phyloP scores from a whole-genome alignment of 2,113 vertebrate species.

The Eretmochelys imbricata region DNA sequence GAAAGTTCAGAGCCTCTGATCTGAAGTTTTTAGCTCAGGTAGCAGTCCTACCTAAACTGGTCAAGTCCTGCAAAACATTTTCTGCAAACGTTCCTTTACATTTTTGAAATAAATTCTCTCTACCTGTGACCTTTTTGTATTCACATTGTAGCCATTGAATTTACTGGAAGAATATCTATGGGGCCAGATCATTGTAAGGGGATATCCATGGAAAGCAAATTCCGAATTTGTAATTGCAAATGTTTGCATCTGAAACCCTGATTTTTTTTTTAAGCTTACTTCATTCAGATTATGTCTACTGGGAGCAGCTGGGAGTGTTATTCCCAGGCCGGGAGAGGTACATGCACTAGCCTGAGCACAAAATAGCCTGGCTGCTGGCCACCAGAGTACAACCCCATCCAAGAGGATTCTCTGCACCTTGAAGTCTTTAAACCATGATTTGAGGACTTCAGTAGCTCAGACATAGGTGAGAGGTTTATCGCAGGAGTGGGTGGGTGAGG shows the following conservation, averaged over 20 bases:
- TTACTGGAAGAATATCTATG: neutral
- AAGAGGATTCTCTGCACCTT: neutral
- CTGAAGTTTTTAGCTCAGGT: neutral
- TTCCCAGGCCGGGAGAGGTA: neutral
- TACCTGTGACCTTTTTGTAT: neutral
- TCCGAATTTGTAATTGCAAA: neutral
- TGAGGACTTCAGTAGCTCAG: no score
- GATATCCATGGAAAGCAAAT: neutral
- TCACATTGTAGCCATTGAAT: neutral
- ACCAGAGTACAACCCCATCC: neutral
- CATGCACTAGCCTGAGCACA: neutral
- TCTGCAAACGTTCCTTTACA: neutral
- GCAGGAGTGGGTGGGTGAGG: no score
- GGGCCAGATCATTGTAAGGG: neutral
- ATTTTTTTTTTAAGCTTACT: neutral
- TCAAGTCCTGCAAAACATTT: neutral
- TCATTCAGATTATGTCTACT: neutral
- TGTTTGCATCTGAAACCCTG: neutral
- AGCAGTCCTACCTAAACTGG: neutral
- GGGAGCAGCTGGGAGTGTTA: neutral
- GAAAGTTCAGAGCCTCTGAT: slow-evolving; percentile 5
- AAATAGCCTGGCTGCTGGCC: neutral
- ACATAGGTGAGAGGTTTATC: no score
- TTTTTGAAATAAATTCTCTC: neutral
- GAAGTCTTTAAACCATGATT: no score